phyloP scores from a whole-genome alignment of 1,140 invertebrate genomes.

The Formica selysi region DNA sequence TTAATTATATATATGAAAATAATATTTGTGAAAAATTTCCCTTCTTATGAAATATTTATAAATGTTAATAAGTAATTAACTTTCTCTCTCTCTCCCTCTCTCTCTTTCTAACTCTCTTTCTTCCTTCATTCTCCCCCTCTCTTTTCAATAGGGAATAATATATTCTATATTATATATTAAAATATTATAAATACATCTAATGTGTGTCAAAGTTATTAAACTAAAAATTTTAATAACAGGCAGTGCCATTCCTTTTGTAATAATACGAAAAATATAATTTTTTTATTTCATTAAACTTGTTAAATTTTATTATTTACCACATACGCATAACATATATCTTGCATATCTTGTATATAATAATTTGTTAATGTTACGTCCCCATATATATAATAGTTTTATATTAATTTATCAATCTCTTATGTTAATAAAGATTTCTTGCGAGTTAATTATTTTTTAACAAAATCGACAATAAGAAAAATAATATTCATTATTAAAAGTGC shows the following conservation, averaged over 20 bases:
- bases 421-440: background rate
- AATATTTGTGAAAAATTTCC: background rate
- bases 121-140: background rate
- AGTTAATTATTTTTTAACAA: background rate
- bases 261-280: constrained; percentile 42
- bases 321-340: no score
- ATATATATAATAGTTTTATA: background rate
- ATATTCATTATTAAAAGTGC: background rate
- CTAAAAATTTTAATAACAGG: constrained; percentile 4
- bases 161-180: constrained; percentile 17
- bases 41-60: background rate
- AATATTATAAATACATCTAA: background rate
- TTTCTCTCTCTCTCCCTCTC: background rate
- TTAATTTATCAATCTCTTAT: background rate
- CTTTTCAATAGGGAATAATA: background rate
- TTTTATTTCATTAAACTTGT: constrained; percentile 16
- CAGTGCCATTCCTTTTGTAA: constrained; percentile 37
- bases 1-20: background rate
- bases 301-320: background rate
- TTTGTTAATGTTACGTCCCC: no score
- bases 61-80: background rate
- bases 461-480: background rate
- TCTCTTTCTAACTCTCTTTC: background rate
- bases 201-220: background rate
- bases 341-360: no score